A percentile compares a stretch with the other conserved stretches of the same genome.
Conservation (phyloP, 2,797 vertebrate genomes). For the Ceryle rudis region DNA sequence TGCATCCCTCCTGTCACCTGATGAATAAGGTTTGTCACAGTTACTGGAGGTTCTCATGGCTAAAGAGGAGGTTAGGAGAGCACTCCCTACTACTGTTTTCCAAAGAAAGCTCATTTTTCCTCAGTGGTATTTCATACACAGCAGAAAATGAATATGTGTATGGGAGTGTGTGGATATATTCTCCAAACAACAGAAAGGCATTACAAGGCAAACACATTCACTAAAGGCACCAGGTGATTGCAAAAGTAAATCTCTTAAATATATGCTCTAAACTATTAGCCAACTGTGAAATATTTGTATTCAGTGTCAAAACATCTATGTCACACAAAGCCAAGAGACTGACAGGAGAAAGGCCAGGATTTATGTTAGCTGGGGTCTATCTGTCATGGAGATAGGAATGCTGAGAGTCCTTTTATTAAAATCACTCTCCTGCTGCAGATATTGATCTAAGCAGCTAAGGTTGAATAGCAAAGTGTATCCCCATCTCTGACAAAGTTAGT, state of each 20-base stretch:
- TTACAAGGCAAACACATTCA: not conserved
- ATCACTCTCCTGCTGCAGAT: conserved; percentile 56
- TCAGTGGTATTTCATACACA: conserved; percentile 20
- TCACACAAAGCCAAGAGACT: conserved; percentile 58
- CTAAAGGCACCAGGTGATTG: conserved; percentile 17
- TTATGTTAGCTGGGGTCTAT: conserved; percentile 62
- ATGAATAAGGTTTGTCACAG: not conserved
- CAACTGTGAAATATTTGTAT: conserved; percentile 59
- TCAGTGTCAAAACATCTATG: conserved; percentile 55
- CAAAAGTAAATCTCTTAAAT: conserved; percentile 45
- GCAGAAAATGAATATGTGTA: not conserved
- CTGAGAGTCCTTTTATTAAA: conserved; percentile 69
- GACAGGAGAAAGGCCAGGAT: conserved; percentile 69
- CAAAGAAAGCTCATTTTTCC: conserved; percentile 5
- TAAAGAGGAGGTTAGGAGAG: conserved; percentile 10
- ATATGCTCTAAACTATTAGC: conserved; percentile 41
- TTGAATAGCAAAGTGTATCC: conserved; percentile 30
- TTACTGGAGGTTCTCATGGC: not conserved
- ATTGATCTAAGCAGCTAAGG: conserved; percentile 68
- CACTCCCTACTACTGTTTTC: not conserved
- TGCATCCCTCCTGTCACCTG: not conserved
- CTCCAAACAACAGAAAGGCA: not conserved
- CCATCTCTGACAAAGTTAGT: conserved; percentile 26
- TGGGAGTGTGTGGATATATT: not conserved
- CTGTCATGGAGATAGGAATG: conserved; percentile 73